Base-by-base conservation (phyloP, 2,888 invertebrate species). In the Drosophila mercatorum region DNA sequence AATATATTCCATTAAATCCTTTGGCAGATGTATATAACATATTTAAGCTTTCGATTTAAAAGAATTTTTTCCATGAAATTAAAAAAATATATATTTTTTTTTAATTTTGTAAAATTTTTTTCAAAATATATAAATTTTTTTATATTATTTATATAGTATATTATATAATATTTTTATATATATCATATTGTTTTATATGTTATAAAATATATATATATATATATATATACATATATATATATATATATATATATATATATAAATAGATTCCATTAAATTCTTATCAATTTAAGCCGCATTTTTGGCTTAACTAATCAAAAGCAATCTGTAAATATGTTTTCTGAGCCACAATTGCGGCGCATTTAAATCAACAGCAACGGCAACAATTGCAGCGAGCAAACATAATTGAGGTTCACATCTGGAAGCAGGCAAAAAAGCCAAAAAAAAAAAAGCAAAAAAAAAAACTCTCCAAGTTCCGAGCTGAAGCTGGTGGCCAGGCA, bases 401-500 rank as follows among this genome's bases (percentile, higher is more conserved):
- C 49, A 56, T 72, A 72, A 72, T 72, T 72, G 71, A 65, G 66
- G 66, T 49, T 56, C 61, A 60, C 59, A 73, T 61, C 43, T 41
- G 46, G 55, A n/a, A 55, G 55, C 55, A 41, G 22, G 26, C 26
- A 11, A 40, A 55, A 40, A 56, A 65, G n/a, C 31, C 44, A 5
- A 63, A 65, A 28, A 41, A 65, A 28, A 41, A 17, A 17, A 17
- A 17, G 17, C 17, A 17, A 17, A 17, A 46, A 44, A 11, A 36
- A 46, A 46, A 26, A 46, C 43, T 67, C 55, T 55, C 8, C 34
- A 28, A 49, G 46, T 14, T 40, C 41, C 46, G 34, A 43, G 31
- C 14, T 36, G n/a, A 72, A 67, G 67, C 62, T 49, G 59, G 72
- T 63, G 68, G 56, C 58, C 53, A 51, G 70, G 91, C 80, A 89